Evolutionary conservation across 2,797 vertebrate genomes (phyloP).

Genomic region (Poeciliopsis turneri): DNA sequence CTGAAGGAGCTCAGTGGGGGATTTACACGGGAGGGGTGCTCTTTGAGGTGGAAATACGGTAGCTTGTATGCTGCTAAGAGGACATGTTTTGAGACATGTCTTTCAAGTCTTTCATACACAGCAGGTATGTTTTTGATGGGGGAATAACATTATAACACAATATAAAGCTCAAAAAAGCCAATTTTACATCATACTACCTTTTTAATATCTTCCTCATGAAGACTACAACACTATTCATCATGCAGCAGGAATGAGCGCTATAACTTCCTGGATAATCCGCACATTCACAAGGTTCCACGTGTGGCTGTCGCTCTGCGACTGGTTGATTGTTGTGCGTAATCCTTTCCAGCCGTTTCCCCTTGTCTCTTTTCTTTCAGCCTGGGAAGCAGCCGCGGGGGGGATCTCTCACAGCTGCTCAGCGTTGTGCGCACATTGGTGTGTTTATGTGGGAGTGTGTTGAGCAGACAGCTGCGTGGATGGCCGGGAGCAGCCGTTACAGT

Average conservation of each 20-base stretch:
- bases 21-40: no score
- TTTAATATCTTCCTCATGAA: not conserved
- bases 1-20: no score
- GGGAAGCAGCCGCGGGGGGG: slow-evolving; percentile 79
- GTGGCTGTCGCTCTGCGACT: slow-evolving; percentile 25
- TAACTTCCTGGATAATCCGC: slow-evolving; percentile 8
- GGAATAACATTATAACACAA: no score
- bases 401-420: slow-evolving; percentile 72
- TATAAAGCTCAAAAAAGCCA: no score
- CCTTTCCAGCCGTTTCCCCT: slow-evolving; percentile 67
- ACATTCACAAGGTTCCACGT: slow-evolving; percentile 17
- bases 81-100: no score
- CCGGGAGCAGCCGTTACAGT: slow-evolving; percentile 78
- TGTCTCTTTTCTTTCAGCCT: slow-evolving; percentile 65
- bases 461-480: slow-evolving; percentile 81
- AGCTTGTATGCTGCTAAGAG: no score
- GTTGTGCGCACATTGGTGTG: slow-evolving; percentile 36
- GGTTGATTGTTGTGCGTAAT: slow-evolving; percentile 66
- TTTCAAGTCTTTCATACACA: no score
- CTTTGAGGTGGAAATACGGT: no score
- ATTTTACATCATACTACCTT: no score
- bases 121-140: no score
- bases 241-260: not conserved
- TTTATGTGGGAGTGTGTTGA: slow-evolving; percentile 50
- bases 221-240: not conserved